Percentiles rank a stretch among this genome's conserved stretches.
Evolutionary conservation across 1,140 invertebrate genomes (phyloP).

Genomic region (Chironomus striatipennis): DNA sequence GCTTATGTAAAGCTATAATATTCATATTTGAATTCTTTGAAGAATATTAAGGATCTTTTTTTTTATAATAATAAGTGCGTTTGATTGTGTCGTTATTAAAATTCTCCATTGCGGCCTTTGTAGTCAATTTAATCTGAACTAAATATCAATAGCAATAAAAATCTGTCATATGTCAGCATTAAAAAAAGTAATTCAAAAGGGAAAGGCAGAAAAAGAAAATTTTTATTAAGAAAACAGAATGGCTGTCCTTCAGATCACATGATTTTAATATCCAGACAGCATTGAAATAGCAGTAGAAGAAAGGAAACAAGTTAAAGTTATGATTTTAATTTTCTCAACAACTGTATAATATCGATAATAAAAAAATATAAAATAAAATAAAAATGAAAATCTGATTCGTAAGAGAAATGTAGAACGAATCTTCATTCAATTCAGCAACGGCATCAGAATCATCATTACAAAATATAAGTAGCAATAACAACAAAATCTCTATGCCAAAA

Average conservation of each 20-base stretch:
- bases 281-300: background rate
- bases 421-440: background rate
- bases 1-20: too few relatives aligned
- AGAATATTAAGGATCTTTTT: too few relatives aligned
- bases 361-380: background rate
- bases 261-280: background rate
- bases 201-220: background rate
- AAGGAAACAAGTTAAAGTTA: background rate
- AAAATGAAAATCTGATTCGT: background rate
- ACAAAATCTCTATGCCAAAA: background rate
- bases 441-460: background rate
- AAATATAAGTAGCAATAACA: background rate
- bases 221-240: background rate
- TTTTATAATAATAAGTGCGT: too few relatives aligned
- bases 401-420: background rate
- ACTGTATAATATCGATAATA: background rate
- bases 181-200: background rate
- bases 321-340: conserved; percentile 17
- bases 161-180: conserved; percentile 4
- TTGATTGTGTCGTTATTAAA: too few relatives aligned
- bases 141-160: background rate
- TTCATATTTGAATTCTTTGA: too few relatives aligned
- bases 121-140: too few relatives aligned
- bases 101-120: too few relatives aligned
- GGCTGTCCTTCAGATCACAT: background rate